These are phyloP conservation scores for Calameuta filiformis DNA, from an alignment of 2,888 invertebrate genomes.

Conservation along the genomic window DNA sequence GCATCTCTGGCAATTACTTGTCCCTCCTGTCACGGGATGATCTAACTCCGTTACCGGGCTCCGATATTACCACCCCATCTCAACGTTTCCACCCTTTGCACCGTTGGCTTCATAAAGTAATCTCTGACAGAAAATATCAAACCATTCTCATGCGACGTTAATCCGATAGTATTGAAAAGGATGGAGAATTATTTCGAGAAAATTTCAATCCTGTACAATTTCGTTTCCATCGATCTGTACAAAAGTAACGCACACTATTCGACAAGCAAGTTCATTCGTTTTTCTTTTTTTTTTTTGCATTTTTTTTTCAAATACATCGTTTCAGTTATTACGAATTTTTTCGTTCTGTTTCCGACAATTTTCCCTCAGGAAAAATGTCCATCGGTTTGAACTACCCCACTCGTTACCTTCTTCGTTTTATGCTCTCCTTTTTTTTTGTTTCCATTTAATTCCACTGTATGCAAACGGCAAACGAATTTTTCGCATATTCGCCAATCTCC, in stretches of 20 bases:
- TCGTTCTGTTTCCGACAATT: not conserved
- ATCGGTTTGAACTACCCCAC: not conserved
- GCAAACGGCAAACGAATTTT: not conserved
- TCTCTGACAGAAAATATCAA: slow-evolving; percentile 18
- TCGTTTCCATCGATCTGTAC: not conserved
- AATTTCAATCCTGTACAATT: slow-evolving; percentile 6
- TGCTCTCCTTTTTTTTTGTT: not conserved
- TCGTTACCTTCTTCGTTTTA: not conserved
- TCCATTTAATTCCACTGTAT: not conserved
- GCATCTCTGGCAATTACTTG: slow-evolving; percentile 23
- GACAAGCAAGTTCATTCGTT: not conserved
- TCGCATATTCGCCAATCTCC: not conserved
- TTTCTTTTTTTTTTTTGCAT: slow-evolving; percentile 4
- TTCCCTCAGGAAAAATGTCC: not conserved
- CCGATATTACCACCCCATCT: slow-evolving; percentile 6
- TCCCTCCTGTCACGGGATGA: slow-evolving; percentile 20
- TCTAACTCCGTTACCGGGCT: slow-evolving; percentile 20
- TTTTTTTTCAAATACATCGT: not conserved
- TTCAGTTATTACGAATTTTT: not conserved
- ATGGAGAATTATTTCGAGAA: not conserved
- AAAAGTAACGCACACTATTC: not conserved
- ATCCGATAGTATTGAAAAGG: slow-evolving; percentile 5
- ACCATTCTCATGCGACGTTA: slow-evolving; percentile 15
- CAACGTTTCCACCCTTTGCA: slow-evolving; percentile 4
- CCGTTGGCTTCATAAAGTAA: slow-evolving; percentile 4